Evolutionary conservation across 2,113 vertebrate genomes (phyloP).

Genomic region (Paralichthys olivaceus): DNA sequence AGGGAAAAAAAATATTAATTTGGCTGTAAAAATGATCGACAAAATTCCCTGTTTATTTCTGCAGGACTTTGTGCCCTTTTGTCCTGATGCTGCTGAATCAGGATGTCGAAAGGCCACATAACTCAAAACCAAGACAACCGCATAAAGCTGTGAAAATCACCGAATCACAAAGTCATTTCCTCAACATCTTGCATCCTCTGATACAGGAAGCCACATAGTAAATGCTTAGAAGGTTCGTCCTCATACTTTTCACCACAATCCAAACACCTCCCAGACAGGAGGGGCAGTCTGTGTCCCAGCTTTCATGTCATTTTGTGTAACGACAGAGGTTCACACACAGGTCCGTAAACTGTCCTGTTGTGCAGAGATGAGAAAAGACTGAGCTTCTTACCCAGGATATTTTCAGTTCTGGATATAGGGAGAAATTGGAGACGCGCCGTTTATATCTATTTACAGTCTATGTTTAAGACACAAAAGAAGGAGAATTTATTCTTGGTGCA

Average conservation of each 20-base stretch:
- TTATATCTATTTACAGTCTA: no score
- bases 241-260: conserved; percentile 41
- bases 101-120: conserved; percentile 35
- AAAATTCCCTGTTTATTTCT: neutral
- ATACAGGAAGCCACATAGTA: conserved; percentile 56
- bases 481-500: neutral
- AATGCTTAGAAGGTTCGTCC: conserved; percentile 35
- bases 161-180: conserved; percentile 62
- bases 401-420: no score
- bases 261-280: conserved; percentile 10
- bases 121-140: conserved; percentile 54
- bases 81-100: conserved; percentile 21
- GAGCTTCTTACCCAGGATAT: no score
- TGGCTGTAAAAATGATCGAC: neutral
- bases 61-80: neutral
- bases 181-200: conserved; percentile 60
- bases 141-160: conserved; percentile 67
- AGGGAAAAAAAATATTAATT: no score
- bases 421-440: no score
- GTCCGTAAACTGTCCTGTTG: neutral
- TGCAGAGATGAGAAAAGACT: no score
- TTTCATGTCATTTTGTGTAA: neutral
- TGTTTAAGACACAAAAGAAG: neutral
- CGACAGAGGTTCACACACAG: neutral
- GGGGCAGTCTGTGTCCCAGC: no score